These are phyloP conservation scores for Eleutherodactylus coqui DNA, from an alignment of 2,797 vertebrate species.

Conservation along the genomic window DNA sequence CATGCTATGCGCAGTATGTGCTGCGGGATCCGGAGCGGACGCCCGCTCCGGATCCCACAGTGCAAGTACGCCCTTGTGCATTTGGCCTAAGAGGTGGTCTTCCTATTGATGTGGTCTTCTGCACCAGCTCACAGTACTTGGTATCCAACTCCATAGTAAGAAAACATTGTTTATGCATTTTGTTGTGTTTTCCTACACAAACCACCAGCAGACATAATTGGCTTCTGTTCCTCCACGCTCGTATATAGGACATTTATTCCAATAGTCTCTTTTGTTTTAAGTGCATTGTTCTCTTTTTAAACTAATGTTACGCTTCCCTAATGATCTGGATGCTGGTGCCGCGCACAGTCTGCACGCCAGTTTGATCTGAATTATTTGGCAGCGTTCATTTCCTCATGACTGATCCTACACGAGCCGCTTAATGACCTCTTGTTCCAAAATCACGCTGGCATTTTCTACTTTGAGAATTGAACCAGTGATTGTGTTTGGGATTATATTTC, in stretches of 20 bases:
- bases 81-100: no score
- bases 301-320: background rate
- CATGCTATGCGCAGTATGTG: no score
- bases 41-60: no score
- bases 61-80: no score
- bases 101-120: no score
- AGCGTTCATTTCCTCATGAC: slow-evolving; percentile 20
- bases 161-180: no score
- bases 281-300: background rate
- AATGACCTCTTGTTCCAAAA: slow-evolving; percentile 29
- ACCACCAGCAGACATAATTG: background rate
- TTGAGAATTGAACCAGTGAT: slow-evolving; percentile 17
- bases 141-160: no score
- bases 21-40: no score
- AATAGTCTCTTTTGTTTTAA: background rate
- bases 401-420: slow-evolving; percentile 4
- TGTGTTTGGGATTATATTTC: background rate
- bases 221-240: background rate
- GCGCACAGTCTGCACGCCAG: slow-evolving; percentile 10
- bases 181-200: background rate
- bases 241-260: background rate
- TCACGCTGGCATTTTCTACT: slow-evolving; percentile 17
- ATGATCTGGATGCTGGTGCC: slow-evolving; percentile 7
- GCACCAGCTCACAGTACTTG: no score
- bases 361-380: slow-evolving; percentile 22